Evolutionary conservation across 2,113 vertebrate species (phyloP).

Genomic region (Rhinoderma darwinii): DNA sequence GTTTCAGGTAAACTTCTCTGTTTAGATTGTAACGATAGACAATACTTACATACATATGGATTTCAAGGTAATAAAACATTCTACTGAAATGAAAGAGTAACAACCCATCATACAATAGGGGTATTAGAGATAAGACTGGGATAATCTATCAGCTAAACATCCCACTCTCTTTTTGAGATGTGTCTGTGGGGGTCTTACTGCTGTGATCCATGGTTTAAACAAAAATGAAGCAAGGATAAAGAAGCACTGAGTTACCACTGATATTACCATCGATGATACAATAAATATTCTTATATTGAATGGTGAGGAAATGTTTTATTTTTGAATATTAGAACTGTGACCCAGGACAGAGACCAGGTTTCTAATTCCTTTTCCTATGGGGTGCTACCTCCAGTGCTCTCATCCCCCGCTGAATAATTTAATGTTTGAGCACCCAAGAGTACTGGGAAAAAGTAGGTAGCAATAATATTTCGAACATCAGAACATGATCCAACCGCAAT

Average conservation of each 20-base stretch:
- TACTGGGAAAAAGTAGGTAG: no score
- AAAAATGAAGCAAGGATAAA: background rate
- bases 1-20: conserved; percentile 30
- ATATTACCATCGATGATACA: background rate
- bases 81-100: background rate
- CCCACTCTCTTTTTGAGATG: background rate
- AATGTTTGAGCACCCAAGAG: no score
- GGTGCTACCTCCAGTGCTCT: no score
- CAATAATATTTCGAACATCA: no score
- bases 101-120: background rate
- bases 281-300: background rate
- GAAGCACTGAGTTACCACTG: background rate
- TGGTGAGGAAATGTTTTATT: background rate
- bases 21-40: conserved; percentile 10
- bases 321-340: background rate
- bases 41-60: conserved; percentile 31
- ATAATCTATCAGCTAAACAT: background rate
- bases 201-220: background rate
- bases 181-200: background rate
- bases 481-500: no score
- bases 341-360: no score
- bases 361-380: no score
- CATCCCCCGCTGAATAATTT: no score
- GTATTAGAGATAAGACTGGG: background rate
- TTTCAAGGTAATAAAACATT: background rate